Evolutionary conservation across 2,888 invertebrate genomes (phyloP), one percentile per base, ranked within the genome.

Genomic region (Cactoblastis cactorum): DNA sequence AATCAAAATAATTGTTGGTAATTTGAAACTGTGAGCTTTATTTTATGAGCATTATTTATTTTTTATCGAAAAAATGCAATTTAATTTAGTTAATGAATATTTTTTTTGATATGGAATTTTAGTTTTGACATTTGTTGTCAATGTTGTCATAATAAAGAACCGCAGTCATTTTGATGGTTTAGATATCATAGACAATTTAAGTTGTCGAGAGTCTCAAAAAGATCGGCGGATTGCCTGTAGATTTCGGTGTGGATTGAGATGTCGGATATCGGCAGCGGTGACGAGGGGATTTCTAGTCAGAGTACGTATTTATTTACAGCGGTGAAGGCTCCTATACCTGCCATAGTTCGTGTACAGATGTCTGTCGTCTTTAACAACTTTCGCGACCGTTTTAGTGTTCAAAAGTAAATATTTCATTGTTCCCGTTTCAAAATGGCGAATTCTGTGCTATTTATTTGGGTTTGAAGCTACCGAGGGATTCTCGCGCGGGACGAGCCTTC

Each of bases 191-290:
- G 83, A 83, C 83, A 83, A 81, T 61, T 69, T 65, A 71, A 81
- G 67, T 76, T 80, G 80, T 81, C 81, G 73, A 77, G 71, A 69
- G 74, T 69, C 73, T 77, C 75, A 84, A 80, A 47, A 85, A 83
- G 83, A 84, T 84, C 80, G 83, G 83, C 76, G 86, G 79, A 79
- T 85, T 77, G 87, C 83, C 74, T 77, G 86, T 87, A 84, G 81
- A 85, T 77, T 80, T 86, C 82, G 87, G 87, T 85, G 87, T 83
- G 87, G 85, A 84, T 90, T 92, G 89, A 83, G 80, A 94, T 94
- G 94, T 94, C 94, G 91, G 94, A 94, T 92, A 92, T 93, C 91
- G 94, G 94, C 90, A 94, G 94, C 90, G 93, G 93, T 83, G 94
- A 94, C 92, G 94, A 94, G 89, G 94, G 93, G 85, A 92, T 93